phyloP scores from a whole-genome alignment of 2,888 invertebrate species.

The Microctonus aethiopoides region DNA sequence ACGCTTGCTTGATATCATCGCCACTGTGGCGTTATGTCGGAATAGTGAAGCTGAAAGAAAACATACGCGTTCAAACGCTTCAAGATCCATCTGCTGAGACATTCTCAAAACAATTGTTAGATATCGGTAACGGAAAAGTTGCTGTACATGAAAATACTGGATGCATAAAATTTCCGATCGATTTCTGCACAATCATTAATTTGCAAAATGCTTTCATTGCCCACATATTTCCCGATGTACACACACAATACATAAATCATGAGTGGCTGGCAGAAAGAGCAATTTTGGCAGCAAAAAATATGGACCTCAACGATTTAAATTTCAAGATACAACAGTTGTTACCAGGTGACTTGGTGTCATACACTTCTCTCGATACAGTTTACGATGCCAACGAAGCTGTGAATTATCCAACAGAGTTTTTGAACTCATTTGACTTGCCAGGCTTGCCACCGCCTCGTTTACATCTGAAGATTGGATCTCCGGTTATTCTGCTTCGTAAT shows the following conservation, averaged over 20 bases:
- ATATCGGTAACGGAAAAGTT: conserved; percentile 29
- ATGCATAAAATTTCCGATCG: conserved; percentile 46
- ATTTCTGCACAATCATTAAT: conserved; percentile 47
- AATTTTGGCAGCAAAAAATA: conserved; percentile 55
- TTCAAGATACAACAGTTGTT: conserved; percentile 34
- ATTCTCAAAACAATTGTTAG: conserved; percentile 19
- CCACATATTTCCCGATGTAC: conserved; percentile 46
- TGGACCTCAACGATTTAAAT: conserved; percentile 43
- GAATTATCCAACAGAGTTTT: conserved; percentile 46
- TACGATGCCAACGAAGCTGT: too few species aligned
- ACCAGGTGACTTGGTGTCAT: conserved; percentile 33
- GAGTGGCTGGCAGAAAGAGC: conserved; percentile 54
- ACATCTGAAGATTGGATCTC: too few species aligned
- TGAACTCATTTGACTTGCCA: conserved; percentile 49
- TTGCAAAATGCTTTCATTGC: conserved; percentile 44
- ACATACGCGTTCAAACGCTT: conserved; percentile 49
- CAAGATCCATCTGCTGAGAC: conserved; percentile 47
- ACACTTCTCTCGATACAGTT: conserved; percentile 38
- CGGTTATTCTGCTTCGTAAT: too few species aligned
- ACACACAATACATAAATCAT: conserved; percentile 48
- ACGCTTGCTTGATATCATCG: conserved; percentile 35
- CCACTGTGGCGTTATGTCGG: conserved; percentile 35
- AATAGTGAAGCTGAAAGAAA: conserved; percentile 42
- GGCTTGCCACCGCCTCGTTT: conserved; percentile 48
- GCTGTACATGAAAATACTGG: conserved; percentile 42